Percentiles rank a stretch among this genome's conserved stretches.
These are phyloP conservation scores for Thecophora atra DNA, from an alignment of 2,888 invertebrate genomes.

Conservation along the genomic window DNA sequence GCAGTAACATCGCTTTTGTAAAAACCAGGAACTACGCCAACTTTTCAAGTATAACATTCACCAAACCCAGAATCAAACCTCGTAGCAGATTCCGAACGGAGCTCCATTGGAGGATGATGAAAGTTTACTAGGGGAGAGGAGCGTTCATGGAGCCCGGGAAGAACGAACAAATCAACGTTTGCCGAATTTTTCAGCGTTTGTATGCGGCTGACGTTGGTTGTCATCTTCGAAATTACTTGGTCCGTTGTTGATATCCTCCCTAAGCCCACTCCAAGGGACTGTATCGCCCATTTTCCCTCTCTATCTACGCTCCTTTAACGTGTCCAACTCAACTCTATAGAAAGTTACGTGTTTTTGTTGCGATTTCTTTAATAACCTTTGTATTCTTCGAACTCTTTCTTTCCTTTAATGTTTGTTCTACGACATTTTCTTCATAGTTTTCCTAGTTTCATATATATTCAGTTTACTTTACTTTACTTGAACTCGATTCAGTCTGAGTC, in stretches of 20 bases:
- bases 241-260: neutral
- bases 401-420: neutral
- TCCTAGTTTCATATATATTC: neutral
- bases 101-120: neutral
- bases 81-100: too few species aligned
- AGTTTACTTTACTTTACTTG: constrained; percentile 15
- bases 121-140: neutral
- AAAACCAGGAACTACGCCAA: constrained; percentile 17
- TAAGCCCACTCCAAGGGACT: neutral
- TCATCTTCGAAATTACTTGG: constrained; percentile 52
- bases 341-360: neutral
- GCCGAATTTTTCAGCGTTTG: constrained; percentile 44
- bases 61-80: neutral
- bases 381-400: neutral
- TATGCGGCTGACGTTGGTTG: constrained; percentile 55
- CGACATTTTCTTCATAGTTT: neutral
- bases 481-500: constrained; percentile 11
- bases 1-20: constrained; percentile 40
- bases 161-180: neutral
- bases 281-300: neutral
- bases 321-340: neutral
- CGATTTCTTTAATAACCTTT: neutral
- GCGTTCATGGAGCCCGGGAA: neutral
- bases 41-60: constrained; percentile 1
- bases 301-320: neutral